Conservation (phyloP, 2,888 invertebrate genomes). For the Callyntrura sp. region DNA sequence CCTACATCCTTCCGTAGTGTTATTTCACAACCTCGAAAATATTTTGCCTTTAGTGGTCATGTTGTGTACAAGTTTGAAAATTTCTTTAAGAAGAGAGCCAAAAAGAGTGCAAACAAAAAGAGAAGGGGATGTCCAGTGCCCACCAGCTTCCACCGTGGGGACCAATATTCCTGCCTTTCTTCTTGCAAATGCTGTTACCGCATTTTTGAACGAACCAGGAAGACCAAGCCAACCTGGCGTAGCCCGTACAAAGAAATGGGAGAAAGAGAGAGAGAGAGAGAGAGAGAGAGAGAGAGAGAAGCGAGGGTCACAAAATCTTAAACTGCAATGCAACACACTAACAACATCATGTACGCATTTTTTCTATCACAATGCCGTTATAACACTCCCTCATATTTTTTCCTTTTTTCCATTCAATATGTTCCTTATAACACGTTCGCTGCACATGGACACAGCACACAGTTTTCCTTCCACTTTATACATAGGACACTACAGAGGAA, state of each 20-base stretch:
- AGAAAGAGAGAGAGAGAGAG: no score
- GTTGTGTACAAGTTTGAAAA: constrained; percentile 67
- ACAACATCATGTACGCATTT: constrained; percentile 41
- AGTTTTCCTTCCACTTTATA: constrained; percentile 51
- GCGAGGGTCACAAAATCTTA: constrained; percentile 51
- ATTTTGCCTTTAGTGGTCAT: constrained; percentile 37
- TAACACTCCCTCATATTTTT: neutral
- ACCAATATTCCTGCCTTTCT: constrained; percentile 64
- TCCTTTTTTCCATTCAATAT: neutral
- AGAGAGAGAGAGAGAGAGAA: no score
- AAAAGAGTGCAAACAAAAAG: neutral
- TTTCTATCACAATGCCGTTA: constrained; percentile 5
- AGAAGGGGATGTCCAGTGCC: constrained; percentile 35
- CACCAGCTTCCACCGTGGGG: constrained; percentile 51
- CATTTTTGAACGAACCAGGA: constrained; percentile 27
- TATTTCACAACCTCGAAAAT: constrained; percentile 21
- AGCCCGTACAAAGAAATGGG: neutral
- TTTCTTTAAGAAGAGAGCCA: constrained; percentile 22
- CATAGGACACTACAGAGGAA: constrained; percentile 71
- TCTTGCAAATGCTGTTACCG: neutral
- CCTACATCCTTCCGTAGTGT: neutral
- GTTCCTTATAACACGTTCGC: neutral
- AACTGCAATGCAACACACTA: constrained; percentile 51
- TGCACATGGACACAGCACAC: neutral
- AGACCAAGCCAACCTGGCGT: neutral